Base-by-base conservation (phyloP, 1,140 invertebrate genomes). In the Gryon sp. region DNA sequence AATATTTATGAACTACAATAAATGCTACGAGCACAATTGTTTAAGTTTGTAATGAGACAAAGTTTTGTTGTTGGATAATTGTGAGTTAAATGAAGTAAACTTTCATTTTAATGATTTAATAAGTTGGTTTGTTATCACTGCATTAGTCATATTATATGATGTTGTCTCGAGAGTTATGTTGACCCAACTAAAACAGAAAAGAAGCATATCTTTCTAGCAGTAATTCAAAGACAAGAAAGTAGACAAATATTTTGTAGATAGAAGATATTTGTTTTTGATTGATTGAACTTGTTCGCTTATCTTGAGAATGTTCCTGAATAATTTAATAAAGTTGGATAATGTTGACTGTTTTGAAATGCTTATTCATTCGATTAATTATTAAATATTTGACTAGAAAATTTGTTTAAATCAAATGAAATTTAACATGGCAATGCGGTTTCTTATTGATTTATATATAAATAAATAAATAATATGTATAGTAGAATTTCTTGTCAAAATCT, bases 221-320 rank as follows among this genome's bases (percentile, higher is more conserved):
- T 41, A 28, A 55, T 18, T 16, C 52, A 55, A 55, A 0, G 19
- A 30, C 48, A 9, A 18, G 22, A 41, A 16, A 6, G 52, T 41
- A 19, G 14, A 55, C 34, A 55, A 55, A 55, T 55, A 55, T 40
- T 55, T 40, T 55, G 15, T 40, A 40, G n/a, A 19, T 24, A n/a
- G 14, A 34, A 34, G 11, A 34, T 34, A 12, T 34, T 32, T 11
- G 8, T 12, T 11, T 18, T 1, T 32, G 14, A 32, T 18, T 16
- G 45, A 26, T 48, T n/a, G 5, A n/a, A 32, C 26, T 30, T 30
- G 14, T 15, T 18, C 41, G 24, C 52, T 18, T 28, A 41, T 55
- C 36, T 40, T 1, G 26, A 18, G 22, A 55, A 40, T 40, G 24
- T 28, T 28, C 7, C 18, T 41, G 22, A 55, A 53, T 40, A 53